Base-by-base conservation (phyloP, 2,797 vertebrate genomes). In the Sebastes matsubarae region DNA sequence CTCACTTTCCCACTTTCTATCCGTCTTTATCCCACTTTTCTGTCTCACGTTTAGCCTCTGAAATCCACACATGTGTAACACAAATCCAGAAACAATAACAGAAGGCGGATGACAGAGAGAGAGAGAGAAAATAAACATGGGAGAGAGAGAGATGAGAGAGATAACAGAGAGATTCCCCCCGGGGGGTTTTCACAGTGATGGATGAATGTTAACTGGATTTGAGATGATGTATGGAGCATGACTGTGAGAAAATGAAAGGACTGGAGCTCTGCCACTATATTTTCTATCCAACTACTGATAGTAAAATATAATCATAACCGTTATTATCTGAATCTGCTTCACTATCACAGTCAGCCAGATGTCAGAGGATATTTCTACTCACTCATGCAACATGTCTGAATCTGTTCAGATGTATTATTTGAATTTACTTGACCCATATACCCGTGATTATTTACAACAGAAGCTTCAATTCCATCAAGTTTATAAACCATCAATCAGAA, bases 191-290 rank as follows among this genome's bases (percentile, higher is more conserved):
- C 42, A 67, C 54, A 36, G 32, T 46, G 73, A 81, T 65, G 64
- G 76, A 80, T 87, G 83, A 75, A 57, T 30, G 71, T 42, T 75
- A 75, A 77, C 80, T 58, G 80, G 75, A 85, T 85, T 61, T 68
- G 18, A 64, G 36, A 77, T 80, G 80, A 87, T 65, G 38, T 69
- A 83, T 88, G 80, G 54, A 55, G 80, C 66, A 11, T 59, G 67
- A 72, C 73, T 30, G 27, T 38, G 66, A 83, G 77, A 85, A 86
- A 83, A 83, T 65, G 7, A 87, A 82, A 82, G 2, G 42, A 30
- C 72, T 72, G 74, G 73, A 85, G 36, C 61, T 24, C 58, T 67
- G 50, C 50, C 20, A n/a, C 50, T 0, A 52, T 52, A 34, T 72
- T 87, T 80, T 32, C 65, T 72, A 58, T 77, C 32, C 8, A 2